Base-by-base conservation (phyloP, 2,888 invertebrate genomes). In the Tinea pellionella region DNA sequence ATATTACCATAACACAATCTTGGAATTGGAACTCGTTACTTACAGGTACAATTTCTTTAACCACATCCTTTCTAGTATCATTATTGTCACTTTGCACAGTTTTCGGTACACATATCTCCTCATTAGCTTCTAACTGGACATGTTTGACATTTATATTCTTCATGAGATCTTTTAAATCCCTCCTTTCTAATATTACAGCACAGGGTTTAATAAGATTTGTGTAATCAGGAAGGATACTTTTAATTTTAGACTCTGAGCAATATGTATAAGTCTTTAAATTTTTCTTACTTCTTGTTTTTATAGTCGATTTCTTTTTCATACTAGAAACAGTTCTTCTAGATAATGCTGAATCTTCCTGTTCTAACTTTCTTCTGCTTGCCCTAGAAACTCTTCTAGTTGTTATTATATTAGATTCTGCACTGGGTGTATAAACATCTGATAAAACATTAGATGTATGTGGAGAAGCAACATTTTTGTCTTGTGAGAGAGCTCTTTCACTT, bases 1-100 rank as follows among this genome's bases (percentile, higher is more conserved):
- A 87, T 0, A 86, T 85, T 68, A 86, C 86, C 61, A 87, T 69
- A 85, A 86, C 85, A 62, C 86, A 86, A 65, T 55, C 58, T 59
- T 63, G 63, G n/a, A 87, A 77, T 51, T 82, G 80, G 41, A 85
- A 66, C 59, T 81, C 79, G 65, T 74, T 78, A 32, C 30, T 57
- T 2, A 57, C 30, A n/a, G 57, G 32, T 15, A 71, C 65, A 1
- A 65, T 61, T 43, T 71, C 69, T 62, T 69, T 71, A 12, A 66
- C 61, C 18, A 64, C 16, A 60, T 60, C 42, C 42, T 68, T 69
- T 60, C 69, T 69, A 13, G 64, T 19, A 16, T 53, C 19, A 9
- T 47, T 8, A n/a, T 55, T 19, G 19, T 29, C 51, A 18, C 51
- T 24, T 24, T 24, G 3, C 6, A 6, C 24, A 16, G 51, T 15